Conservation (phyloP, 1,140 invertebrate genomes). For the Phenacoccus solenopsis region DNA sequence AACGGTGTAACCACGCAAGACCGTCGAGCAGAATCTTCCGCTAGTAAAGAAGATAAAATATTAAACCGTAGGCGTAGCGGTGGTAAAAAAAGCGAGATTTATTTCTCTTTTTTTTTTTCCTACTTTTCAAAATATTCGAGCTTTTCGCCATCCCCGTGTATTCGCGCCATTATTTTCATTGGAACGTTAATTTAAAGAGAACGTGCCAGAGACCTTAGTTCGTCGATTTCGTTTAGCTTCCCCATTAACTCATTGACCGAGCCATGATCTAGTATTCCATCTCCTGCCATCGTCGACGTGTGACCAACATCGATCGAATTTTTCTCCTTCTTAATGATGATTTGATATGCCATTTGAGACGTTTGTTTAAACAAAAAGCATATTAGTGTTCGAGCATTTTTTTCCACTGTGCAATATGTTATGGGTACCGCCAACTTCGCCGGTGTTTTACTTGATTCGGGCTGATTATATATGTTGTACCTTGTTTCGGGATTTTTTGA, state of each 20-base stretch:
- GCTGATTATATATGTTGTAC: constrained; percentile 32
- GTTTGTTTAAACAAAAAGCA: no score
- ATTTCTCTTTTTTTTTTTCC: no score
- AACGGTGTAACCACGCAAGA: no score
- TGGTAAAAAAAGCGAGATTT: background rate
- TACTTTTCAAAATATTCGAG: background rate
- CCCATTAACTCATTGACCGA: no score
- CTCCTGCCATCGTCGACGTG: no score
- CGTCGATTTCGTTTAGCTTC: background rate
- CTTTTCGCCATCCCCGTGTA: background rate
- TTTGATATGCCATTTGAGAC: no score
- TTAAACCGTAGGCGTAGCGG: background rate
- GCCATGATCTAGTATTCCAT: no score
- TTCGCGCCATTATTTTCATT: background rate
- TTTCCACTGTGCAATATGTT: background rate
- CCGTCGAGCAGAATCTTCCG: no score
- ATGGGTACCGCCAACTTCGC: background rate
- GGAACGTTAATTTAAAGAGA: background rate
- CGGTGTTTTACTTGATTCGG: background rate
- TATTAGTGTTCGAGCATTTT: no score
- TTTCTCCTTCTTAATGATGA: no score
- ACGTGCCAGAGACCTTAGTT: background rate
- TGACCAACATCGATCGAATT: no score
- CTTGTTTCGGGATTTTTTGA: constrained; percentile 42
- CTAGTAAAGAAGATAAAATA: background rate